phyloP scores from a whole-genome alignment of 2,797 vertebrate genomes.

The Aulostomus chinensis region DNA sequence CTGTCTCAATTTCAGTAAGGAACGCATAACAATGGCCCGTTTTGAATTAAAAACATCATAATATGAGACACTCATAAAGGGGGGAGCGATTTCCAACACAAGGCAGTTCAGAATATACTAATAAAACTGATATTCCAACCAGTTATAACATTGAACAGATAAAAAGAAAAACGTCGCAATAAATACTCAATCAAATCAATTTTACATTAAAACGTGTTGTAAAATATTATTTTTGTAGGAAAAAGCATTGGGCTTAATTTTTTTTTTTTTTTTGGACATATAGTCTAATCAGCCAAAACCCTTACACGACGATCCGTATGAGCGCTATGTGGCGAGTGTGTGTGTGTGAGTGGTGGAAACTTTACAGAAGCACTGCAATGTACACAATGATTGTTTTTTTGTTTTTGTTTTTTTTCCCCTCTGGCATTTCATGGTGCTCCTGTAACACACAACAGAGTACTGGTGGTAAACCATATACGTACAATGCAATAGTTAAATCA shows the following conservation, averaged over 20 bases:
- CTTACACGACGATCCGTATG: constrained; percentile 78
- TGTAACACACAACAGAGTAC: constrained; percentile 61
- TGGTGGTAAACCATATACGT: constrained; percentile 70
- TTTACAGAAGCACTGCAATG: constrained; percentile 54
- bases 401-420: constrained; percentile 40
- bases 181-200: constrained; percentile 53
- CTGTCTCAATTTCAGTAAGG: constrained; percentile 73
- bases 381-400: constrained; percentile 25
- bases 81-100: constrained; percentile 68
- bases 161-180: constrained; percentile 57
- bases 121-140: constrained; percentile 49
- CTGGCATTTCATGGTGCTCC: constrained; percentile 87
- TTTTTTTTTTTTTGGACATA: constrained; percentile 77
- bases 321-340: constrained; percentile 76
- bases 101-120: constrained; percentile 65
- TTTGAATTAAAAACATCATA: constrained; percentile 51
- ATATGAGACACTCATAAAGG: constrained; percentile 74
- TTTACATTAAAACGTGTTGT: constrained; percentile 40
- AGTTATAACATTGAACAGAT: constrained; percentile 70
- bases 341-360: constrained; percentile 49
- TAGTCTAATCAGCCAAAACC: constrained; percentile 80
- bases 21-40: constrained; percentile 60
- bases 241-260: constrained; percentile 66
- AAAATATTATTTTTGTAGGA: constrained; percentile 45
- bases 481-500: constrained; percentile 90